phyloP scores from a whole-genome alignment of 2,888 invertebrate species.

The Drepanosiphum platanoidis region DNA sequence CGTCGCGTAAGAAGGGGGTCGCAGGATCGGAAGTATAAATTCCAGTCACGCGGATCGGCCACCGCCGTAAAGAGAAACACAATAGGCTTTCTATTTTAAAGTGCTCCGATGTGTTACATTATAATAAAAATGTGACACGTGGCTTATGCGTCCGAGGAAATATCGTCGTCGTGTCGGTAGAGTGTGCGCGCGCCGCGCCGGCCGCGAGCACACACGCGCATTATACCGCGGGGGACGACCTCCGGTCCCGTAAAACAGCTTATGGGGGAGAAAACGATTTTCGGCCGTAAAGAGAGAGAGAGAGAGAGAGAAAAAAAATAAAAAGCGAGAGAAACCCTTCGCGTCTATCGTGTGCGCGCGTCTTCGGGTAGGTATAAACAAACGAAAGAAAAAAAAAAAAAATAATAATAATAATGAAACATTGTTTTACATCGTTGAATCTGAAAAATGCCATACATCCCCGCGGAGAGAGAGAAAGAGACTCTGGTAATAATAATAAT shows the following conservation, averaged over 20 bases:
- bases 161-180: constrained; percentile 37
- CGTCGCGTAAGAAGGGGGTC: not conserved
- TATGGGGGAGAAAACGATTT: constrained; percentile 60
- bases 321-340: not conserved
- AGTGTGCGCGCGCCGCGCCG: too few species aligned
- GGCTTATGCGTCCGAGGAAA: constrained; percentile 58
- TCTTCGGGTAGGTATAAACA: constrained; percentile 43
- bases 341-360: not conserved
- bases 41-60: constrained; percentile 57
- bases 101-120: constrained; percentile 61
- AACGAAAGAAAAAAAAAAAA: constrained; percentile 32
- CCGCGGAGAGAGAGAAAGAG: constrained; percentile 32
- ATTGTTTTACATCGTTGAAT: constrained; percentile 60
- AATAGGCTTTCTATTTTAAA: constrained; percentile 61
- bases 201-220: not conserved
- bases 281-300: constrained; percentile 38
- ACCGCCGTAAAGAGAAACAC: constrained; percentile 41
- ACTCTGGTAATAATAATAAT: constrained; percentile 40
- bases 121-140: constrained; percentile 61
- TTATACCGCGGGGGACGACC: not conserved
- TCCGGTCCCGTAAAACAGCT: constrained; percentile 44
- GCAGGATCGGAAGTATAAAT: constrained; percentile 40
- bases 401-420: constrained; percentile 35
- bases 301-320: not conserved
- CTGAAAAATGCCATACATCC: constrained; percentile 60